Conservation (phyloP, 2,888 invertebrate genomes). For the Oscheius sp. region DNA sequence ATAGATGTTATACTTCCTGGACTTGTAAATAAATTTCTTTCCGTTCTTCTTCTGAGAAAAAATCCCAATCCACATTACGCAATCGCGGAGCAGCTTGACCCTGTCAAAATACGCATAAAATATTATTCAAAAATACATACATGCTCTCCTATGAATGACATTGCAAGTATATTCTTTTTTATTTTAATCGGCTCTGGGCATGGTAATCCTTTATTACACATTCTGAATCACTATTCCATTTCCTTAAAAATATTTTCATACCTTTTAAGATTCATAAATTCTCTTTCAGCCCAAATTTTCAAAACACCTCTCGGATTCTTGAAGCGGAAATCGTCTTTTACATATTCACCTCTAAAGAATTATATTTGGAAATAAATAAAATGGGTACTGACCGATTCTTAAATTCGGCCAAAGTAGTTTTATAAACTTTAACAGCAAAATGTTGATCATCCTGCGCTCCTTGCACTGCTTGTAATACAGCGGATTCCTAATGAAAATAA, state of each 20-base stretch:
- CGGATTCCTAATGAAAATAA: slow-evolving; percentile 55
- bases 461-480: slow-evolving; percentile 63
- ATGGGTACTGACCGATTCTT: slow-evolving; percentile 75
- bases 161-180: slow-evolving; percentile 78
- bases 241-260: too few species aligned
- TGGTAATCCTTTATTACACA: slow-evolving; percentile 72
- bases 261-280: slow-evolving; percentile 78
- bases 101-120: background rate
- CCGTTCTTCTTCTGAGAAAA: slow-evolving; percentile 56
- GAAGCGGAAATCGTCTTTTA: slow-evolving; percentile 79
- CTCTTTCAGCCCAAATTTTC: slow-evolving; percentile 80
- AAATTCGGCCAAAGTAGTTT: slow-evolving; percentile 79
- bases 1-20: slow-evolving; percentile 35
- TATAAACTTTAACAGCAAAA: slow-evolving; percentile 75
- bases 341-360: slow-evolving; percentile 75
- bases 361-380: background rate
- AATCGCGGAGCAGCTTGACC: slow-evolving; percentile 77
- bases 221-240: slow-evolving; percentile 36
- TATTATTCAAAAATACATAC: background rate
- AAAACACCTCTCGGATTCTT: slow-evolving; percentile 78
- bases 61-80: slow-evolving; percentile 75
- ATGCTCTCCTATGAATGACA: slow-evolving; percentile 78
- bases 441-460: slow-evolving; percentile 37
- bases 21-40: slow-evolving; percentile 47
- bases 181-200: slow-evolving; percentile 78